Base-by-base conservation (phyloP, 2,797 vertebrate genomes). In the Phrynocephalus vlangalii region DNA sequence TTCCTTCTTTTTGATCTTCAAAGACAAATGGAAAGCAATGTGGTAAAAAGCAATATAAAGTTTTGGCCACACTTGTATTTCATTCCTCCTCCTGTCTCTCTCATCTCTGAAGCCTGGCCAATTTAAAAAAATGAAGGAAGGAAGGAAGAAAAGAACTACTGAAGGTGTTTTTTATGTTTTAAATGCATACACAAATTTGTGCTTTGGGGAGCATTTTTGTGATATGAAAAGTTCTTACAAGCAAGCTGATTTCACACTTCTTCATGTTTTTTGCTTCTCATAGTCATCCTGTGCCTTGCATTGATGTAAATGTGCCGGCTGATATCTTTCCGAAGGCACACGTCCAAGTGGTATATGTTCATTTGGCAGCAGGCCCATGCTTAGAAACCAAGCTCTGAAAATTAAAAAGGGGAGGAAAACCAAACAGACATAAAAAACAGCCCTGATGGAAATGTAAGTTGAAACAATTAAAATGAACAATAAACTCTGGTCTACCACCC, bases 401-500 rank as follows among this genome's bases (percentile, higher is more conserved):
- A 60, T 73, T 89, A 88, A 50, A 0, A 0, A 80, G 85, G 87
- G 89, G 92, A 1, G 73, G 72, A 50, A 11, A 83, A 66, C 52
- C 3, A 1, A 70, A 0, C 0, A 0, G 81, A 1, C 15, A 73
- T 86, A 0, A 28, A 44, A 79, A 73, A 76, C 78, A 80, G 28
- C 63, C 50, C 44, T 71, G 38, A 90, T n/a, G 52, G 79, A 82
- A 87, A 83, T 83, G 22, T 71, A 86, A 82, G 33, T 60, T 82
- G 52, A 86, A 86, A 86, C 28, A 82, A 82, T 0, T 3, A 83
- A 90, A 91, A 50, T 68, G 1, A 86, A 66, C 87, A 91, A 88
- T 44, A 85, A 79, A 93, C 86, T 91, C 26, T 76, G 89, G 78
- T 56, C 91, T 0, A 83, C 91, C 83, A 90, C 91, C 80, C 24